Evolutionary conservation across 2,888 invertebrate species (phyloP).

Genomic region (Eumerus sabulonum): DNA sequence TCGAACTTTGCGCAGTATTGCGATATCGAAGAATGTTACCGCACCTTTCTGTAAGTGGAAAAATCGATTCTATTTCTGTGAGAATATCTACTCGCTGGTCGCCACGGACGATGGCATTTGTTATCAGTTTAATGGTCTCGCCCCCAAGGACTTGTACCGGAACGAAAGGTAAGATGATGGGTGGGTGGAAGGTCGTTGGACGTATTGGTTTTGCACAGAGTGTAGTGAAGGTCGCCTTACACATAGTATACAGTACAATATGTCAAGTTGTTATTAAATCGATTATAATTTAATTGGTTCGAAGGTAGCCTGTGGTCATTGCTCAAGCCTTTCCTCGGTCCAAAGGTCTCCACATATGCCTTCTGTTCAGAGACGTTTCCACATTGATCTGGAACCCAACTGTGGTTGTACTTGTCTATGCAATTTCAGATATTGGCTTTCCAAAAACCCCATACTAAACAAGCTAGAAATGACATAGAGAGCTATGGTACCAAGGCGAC

Average conservation of each 20-base stretch:
- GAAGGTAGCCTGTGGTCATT: too few relatives aligned
- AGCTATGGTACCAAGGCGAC: too few relatives aligned
- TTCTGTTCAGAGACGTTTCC: too few relatives aligned
- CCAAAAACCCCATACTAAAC: too few relatives aligned
- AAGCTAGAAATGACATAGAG: too few relatives aligned
- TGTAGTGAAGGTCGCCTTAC: neutral
- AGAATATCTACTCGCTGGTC: slow-evolving; percentile 75
- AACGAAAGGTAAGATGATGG: slow-evolving; percentile 69
- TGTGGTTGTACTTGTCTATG: too few relatives aligned
- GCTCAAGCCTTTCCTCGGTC: too few relatives aligned
- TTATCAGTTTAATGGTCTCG: slow-evolving; percentile 77
- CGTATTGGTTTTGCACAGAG: neutral
- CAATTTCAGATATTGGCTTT: too few relatives aligned
- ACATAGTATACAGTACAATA: neutral
- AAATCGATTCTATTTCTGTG: slow-evolving; percentile 76
- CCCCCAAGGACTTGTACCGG: slow-evolving; percentile 74
- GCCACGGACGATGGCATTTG: slow-evolving; percentile 77
- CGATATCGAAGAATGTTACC: slow-evolving; percentile 74
- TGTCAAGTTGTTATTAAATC: too few relatives aligned
- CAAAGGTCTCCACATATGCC: too few relatives aligned
- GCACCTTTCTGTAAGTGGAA: slow-evolving; percentile 77
- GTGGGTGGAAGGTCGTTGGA: neutral
- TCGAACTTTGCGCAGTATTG: slow-evolving; percentile 73
- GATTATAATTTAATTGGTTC: too few relatives aligned
- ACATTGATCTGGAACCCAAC: too few relatives aligned